Percentiles rank a stretch among this genome's conserved stretches.
Evolutionary conservation across 2,888 invertebrate species (phyloP).

Genomic region (Trissolcus brochymenae): DNA sequence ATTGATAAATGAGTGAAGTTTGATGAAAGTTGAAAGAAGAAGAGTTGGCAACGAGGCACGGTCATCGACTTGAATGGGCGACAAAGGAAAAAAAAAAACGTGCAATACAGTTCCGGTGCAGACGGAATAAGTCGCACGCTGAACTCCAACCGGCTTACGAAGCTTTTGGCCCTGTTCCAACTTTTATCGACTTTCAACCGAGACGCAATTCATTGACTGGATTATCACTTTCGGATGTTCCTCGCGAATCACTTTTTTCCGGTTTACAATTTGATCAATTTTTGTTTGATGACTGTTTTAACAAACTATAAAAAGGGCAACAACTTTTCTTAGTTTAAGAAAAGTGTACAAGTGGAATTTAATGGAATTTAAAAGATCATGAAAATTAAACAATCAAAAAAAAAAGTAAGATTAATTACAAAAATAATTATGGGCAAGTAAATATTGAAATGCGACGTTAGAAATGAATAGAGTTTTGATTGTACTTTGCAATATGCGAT

Average conservation of each 20-base stretch:
- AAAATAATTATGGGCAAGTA: too few relatives aligned
- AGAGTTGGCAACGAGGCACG: conserved; percentile 42
- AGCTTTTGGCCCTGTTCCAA: conserved; percentile 36
- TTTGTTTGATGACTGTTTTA: too few relatives aligned
- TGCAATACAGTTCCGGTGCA: conserved; percentile 47
- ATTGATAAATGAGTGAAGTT: conserved; percentile 13
- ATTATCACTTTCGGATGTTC: conserved; percentile 15
- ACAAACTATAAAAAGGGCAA: too few relatives aligned
- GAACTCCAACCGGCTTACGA: conserved; percentile 19
- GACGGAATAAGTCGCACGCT: conserved; percentile 47
- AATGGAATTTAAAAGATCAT: too few relatives aligned
- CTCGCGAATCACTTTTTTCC: not conserved
- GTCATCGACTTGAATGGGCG: conserved; percentile 46
- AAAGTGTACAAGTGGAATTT: too few relatives aligned
- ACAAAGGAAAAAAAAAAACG: conserved; percentile 30
- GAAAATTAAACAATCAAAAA: too few relatives aligned
- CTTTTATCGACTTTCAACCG: conserved; percentile 46
- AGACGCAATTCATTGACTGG: conserved; percentile 32
- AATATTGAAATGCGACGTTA: too few relatives aligned
- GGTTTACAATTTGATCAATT: too few relatives aligned
- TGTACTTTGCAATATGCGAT: not conserved
- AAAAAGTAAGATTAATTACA: too few relatives aligned
- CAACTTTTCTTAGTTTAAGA: too few relatives aligned
- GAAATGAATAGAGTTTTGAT: too few relatives aligned
- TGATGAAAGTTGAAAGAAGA: conserved; percentile 26